Percentiles rank a stretch among this genome's conserved stretches.
Conservation (phyloP, 2,888 invertebrate species). For the Xestia sexstrigata region DNA sequence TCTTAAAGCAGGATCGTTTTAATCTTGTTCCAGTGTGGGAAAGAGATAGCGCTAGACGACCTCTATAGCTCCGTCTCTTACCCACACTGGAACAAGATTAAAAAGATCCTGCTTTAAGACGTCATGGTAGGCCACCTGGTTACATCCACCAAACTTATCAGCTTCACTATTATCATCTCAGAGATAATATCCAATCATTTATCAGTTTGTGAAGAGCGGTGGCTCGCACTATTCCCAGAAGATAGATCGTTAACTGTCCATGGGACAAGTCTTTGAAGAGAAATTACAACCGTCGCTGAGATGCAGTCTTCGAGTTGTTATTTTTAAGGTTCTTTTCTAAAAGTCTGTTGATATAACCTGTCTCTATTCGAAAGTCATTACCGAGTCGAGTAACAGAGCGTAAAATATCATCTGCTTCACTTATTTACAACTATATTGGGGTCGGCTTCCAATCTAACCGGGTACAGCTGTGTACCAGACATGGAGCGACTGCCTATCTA, state of each 20-base stretch:
- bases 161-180: not conserved
- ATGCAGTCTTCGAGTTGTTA: not conserved
- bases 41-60: no score
- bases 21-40: no score
- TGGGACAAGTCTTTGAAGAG: conserved; percentile 9
- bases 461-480: no score
- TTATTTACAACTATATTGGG: no score
- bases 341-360: not conserved
- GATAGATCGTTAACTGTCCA: conserved; percentile 31
- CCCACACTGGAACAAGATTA: no score
- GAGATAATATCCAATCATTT: conserved; percentile 19
- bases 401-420: no score
- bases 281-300: conserved; percentile 1
- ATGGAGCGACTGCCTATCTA: no score
- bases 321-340: conserved; percentile 5
- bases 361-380: not conserved
- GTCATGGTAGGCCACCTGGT: no score
- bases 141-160: not conserved
- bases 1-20: no score
- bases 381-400: not conserved
- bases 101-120: no score
- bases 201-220: conserved; percentile 7
- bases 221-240: conserved; percentile 16
- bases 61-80: no score
- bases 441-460: no score